Conservation (phyloP, 1,140 invertebrate genomes). For the Neodiprion lecontei region DNA sequence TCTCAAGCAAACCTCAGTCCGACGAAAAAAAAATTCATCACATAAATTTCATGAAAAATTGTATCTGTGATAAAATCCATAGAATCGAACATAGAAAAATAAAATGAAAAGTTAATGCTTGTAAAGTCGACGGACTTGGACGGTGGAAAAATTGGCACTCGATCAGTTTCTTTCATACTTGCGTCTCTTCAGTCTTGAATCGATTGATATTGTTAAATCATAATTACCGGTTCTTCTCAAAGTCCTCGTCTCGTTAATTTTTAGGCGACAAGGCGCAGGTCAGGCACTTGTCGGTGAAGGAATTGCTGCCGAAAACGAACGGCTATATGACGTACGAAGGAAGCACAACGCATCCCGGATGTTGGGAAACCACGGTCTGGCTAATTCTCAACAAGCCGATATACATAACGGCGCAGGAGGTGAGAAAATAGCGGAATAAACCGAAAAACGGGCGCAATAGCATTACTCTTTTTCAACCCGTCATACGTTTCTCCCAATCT, state of each 20-base stretch:
- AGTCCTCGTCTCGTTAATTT: constrained; percentile 32
- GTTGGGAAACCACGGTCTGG: constrained; percentile 94
- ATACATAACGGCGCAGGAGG: constrained; percentile 92
- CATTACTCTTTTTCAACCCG: not conserved
- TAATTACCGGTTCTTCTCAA: no score
- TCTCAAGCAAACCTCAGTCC: no score
- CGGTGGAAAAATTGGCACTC: not conserved
- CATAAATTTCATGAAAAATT: no score
- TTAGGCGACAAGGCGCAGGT: constrained; percentile 81
- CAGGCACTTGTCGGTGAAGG: constrained; percentile 81
- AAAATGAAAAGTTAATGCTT: no score
- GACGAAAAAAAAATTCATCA: no score
- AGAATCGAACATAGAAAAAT: no score
- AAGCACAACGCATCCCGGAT: constrained; percentile 93
- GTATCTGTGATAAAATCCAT: no score
- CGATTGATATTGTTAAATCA: constrained; percentile 17
- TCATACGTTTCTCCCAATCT: not conserved
- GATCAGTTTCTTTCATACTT: constrained; percentile 5
- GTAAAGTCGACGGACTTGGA: no score
- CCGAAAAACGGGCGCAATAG: no score
- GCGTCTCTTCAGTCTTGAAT: not conserved
- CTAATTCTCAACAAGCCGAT: constrained; percentile 96
- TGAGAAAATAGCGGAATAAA: constrained; percentile 49
- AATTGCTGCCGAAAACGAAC: constrained; percentile 84
- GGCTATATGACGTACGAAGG: constrained; percentile 98